phyloP scores from a whole-genome alignment of 2,797 vertebrate species.

The Coluber constrictor region DNA sequence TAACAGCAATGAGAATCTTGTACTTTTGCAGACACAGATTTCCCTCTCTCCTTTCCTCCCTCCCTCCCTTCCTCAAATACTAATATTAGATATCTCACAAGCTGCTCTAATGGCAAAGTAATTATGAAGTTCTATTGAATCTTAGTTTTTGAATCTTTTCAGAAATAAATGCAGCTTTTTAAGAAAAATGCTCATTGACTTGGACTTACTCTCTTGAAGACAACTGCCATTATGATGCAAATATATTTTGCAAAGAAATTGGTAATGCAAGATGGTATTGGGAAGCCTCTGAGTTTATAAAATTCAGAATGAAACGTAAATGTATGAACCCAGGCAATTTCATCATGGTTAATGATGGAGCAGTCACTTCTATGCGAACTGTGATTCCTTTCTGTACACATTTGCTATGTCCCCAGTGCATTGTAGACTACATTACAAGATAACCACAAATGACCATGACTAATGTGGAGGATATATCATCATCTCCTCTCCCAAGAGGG shows the following conservation, averaged over 20 bases:
- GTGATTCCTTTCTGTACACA: constrained; percentile 17
- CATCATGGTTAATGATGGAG: constrained; percentile 48
- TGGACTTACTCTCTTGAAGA: constrained; percentile 52
- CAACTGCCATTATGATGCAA: constrained; percentile 59
- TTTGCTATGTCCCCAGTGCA: constrained; percentile 50
- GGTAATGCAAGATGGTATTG: constrained; percentile 66
- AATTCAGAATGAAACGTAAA: constrained; percentile 69
- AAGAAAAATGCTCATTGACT: constrained; percentile 52
- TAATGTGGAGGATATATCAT: constrained; percentile 29
- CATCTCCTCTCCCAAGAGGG: constrained; percentile 36
- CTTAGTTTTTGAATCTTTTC: constrained; percentile 53
- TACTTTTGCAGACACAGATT: constrained; percentile 36
- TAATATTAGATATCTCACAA: constrained; percentile 46
- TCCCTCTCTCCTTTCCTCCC: constrained; percentile 27
- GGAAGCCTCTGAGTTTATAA: constrained; percentile 67
- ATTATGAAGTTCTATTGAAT: constrained; percentile 62
- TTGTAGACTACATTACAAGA: constrained; percentile 35
- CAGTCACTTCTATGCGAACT: constrained; percentile 51
- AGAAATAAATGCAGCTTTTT: constrained; percentile 43
- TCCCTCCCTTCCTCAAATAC: background rate
- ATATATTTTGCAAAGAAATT: constrained; percentile 58
- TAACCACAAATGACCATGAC: constrained; percentile 24
- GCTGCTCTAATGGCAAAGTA: constrained; percentile 45
- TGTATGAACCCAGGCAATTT: constrained; percentile 65
- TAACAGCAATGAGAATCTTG: constrained; percentile 41